phyloP scores from a whole-genome alignment of 2,888 invertebrate species.

The Omphaloscelis lunosa region DNA sequence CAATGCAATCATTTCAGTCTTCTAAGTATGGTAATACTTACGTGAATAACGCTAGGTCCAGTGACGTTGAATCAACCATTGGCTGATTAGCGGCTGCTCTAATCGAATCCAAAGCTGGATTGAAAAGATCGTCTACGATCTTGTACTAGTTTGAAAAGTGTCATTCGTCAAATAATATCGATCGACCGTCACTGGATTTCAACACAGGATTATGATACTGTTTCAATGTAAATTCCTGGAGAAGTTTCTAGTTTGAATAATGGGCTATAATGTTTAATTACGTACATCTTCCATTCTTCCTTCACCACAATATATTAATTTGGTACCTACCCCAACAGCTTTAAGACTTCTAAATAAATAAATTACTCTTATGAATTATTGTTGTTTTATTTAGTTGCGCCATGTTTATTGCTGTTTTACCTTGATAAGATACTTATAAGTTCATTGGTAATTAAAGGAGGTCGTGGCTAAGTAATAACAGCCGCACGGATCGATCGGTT shows the following conservation, averaged over 20 bases:
- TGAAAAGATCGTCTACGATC: no score
- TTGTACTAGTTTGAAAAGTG: neutral
- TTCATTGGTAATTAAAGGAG: neutral
- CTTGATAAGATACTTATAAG: neutral
- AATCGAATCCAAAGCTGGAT: neutral
- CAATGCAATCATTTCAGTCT: neutral
- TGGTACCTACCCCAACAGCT: neutral
- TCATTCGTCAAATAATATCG: neutral
- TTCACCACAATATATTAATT: neutral
- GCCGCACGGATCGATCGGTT: no score
- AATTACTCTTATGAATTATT: neutral
- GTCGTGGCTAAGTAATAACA: no score
- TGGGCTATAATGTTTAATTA: neutral
- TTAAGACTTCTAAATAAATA: conserved; percentile 4
- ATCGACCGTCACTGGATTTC: neutral
- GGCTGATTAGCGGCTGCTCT: neutral
- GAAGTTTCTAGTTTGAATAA: neutral
- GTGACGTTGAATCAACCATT: no score
- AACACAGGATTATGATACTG: neutral
- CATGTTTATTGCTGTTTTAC: conserved; percentile 13
- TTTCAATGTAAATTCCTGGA: neutral
- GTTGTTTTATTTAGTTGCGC: conserved; percentile 16
- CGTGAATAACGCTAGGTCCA: neutral
- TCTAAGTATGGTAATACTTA: no score
- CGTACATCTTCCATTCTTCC: neutral